Evolutionary conservation across 2,797 vertebrate genomes (phyloP), one percentile per base, ranked within the genome.

Genomic region (Danio kyathit): DNA sequence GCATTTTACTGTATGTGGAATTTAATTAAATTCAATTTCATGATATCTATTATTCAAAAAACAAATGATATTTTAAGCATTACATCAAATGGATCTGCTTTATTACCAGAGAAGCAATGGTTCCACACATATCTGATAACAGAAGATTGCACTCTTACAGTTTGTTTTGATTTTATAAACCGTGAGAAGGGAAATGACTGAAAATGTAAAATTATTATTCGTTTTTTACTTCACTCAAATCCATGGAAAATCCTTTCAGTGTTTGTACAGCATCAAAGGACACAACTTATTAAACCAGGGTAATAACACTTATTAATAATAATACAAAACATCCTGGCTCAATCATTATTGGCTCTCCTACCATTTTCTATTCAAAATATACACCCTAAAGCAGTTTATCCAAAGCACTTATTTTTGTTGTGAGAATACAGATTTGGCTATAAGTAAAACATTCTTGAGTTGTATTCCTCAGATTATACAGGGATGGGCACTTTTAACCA

Each of bases 381-480:
- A 76, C 43, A 52, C 17, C 7, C 21, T 49, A 3, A 65, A 76
- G 61, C 48, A 7, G 1, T 76, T 65, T 13, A n/a, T 65, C 38
- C 6, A 40, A 12, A 63, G 12, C 16, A 65, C 40, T 54, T 61
- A 6, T 74, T 57, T 72, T 6, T 17, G 12, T 48, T 13, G n/a
- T n/a, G 29, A 29, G 3, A 29, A 29, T 29, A 29, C 29, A 29
- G 29, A 29, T 40, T 6, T 51, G 29, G 17, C 73, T 43, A 41
- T 54, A 65, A 66, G 66, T 54, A 57, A 57, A 44, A 63, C 41
- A 48, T 51, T 46, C 21, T 67, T 38, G 7, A 67, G 64, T 43
- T 57, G 17, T 40, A 41, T 49, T 48, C 21, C 44, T 61, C 43
- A 38, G 44, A 19, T 38, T 49, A 41, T 19, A 19, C 21, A 10